Percentiles rank a stretch among this genome's conserved stretches.
Evolutionary conservation across 2,113 vertebrate species (phyloP).

Genomic region (Sakesphorus luctuosus): DNA sequence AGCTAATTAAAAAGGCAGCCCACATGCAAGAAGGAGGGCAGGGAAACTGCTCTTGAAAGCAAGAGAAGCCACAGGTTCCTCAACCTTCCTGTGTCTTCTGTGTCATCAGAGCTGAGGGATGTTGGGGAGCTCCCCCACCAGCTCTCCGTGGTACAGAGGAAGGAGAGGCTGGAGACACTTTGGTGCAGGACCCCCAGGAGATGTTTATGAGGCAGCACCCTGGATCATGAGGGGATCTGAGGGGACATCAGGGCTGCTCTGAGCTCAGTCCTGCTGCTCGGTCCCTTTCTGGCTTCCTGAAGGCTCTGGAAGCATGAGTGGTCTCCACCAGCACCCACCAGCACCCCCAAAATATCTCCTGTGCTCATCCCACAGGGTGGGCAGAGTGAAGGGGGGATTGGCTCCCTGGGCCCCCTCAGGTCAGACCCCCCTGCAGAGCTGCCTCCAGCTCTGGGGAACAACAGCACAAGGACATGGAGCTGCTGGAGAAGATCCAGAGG

Average conservation of each 20-base stretch:
- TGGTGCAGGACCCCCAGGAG: neutral
- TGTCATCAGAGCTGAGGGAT: neutral
- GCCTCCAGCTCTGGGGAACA: neutral
- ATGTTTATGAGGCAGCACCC: neutral
- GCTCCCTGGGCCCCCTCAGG: neutral
- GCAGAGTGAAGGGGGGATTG: neutral
- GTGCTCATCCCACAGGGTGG: neutral
- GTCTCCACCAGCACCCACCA: neutral
- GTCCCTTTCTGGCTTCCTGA: neutral
- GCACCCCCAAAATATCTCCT: accelerated
- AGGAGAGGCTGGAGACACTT: accelerated
- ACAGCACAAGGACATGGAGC: accelerated
- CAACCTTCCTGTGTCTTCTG: accelerated
- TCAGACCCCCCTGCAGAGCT: neutral
- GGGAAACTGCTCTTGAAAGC: neutral
- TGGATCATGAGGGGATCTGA: accelerated
- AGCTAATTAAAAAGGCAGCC: neutral
- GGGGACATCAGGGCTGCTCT: neutral
- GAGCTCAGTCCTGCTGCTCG: neutral
- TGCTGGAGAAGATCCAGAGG: neutral
- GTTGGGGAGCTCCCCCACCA: accelerated
- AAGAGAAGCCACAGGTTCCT: neutral
- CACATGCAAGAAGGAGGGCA: neutral
- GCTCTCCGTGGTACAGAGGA: accelerated
- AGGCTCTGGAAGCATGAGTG: neutral